Base-by-base conservation (phyloP, 2,113 vertebrate species). In the Gracilinanus agilis region DNA sequence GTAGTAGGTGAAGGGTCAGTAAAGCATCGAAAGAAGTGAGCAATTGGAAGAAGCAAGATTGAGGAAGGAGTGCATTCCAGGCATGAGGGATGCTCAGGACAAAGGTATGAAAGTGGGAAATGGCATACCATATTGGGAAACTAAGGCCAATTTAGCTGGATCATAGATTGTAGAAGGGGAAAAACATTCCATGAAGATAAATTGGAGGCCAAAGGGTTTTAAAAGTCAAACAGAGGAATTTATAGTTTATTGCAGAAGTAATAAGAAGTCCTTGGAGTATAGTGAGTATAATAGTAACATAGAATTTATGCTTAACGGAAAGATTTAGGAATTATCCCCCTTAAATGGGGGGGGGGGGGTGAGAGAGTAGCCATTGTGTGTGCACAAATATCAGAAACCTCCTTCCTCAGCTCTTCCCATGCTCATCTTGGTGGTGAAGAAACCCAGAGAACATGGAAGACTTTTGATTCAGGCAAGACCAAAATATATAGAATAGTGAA, bases 371-470 rank as follows among this genome's bases (percentile, higher is more conserved):
- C 13, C 40, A 34, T 4, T 1, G 0, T 13, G 1, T 13, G 1
- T 0, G 1, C 12, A 2, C 0, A 0, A 2, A 3, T 13, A 24
- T 11, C 23, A 54, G 5, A 25, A 61, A 24, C 13, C 34, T 83
- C 25, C 55, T 44, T 21, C 21, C 34, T 88, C 34, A 12, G 16
- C 3, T 24, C 90, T 53, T 9, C 54, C 54, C 19, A 54, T 53
- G 21, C 40, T 4, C 27, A 44, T 40, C 19, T 40, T 83, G 67
- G 16, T 83, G n/a, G 40, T 23, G 44, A 6, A 91, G 49, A 89
- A 49, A 23, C 53, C 40, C 0, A 67, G 40, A 44, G 44, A 0
- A 89, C 93, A 55, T 16, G 3, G 23, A 6, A 2, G 27, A 0
- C 10, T 56, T 53, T 34, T 61, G 29, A 54, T 55, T 49, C 40